Percentiles rank a stretch among this genome's conserved stretches.
phyloP scores from a whole-genome alignment of 2,113 vertebrate genomes.

The Carassius auratus region DNA sequence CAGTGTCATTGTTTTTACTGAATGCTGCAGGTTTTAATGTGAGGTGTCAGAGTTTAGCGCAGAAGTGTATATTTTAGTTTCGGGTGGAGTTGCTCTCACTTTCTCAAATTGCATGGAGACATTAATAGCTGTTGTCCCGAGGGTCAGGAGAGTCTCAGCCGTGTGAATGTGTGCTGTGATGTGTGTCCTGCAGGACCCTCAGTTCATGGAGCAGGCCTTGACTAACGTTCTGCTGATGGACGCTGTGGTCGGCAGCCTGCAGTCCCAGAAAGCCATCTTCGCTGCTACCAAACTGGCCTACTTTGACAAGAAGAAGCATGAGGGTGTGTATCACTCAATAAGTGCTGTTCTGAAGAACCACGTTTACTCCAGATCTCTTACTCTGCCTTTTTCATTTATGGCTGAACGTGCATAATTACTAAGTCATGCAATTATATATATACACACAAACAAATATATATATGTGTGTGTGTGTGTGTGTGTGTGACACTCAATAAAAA shows the following conservation, averaged over 20 bases:
- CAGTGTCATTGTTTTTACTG: background rate
- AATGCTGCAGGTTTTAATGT: background rate
- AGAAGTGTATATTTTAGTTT: background rate
- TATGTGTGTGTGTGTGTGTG: too few species aligned
- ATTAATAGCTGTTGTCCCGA: background rate
- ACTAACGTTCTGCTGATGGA: slow-evolving; percentile 95
- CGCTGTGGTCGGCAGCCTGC: slow-evolving; percentile 90
- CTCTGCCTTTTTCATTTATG: too few species aligned
- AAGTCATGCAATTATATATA: too few species aligned
- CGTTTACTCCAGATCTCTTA: too few species aligned
- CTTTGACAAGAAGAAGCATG: slow-evolving; percentile 88
- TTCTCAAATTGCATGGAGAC: background rate
- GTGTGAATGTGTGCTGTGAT: slow-evolving; percentile 2
- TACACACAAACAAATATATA: too few species aligned
- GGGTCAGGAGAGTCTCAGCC: background rate
- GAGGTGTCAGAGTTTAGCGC: background rate
- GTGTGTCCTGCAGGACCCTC: slow-evolving; percentile 83
- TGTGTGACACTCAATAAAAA: too few species aligned
- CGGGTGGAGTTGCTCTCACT: background rate
- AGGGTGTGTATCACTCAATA: slow-evolving; percentile 71
- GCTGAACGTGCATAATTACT: background rate
- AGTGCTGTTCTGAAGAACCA: background rate
- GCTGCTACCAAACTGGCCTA: slow-evolving; percentile 92
- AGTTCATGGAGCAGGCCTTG: slow-evolving; percentile 93
- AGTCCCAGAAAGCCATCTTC: slow-evolving; percentile 84